Percentiles rank a stretch among this genome's conserved stretches.
Evolutionary conservation across 2,113 vertebrate genomes (phyloP).

Genomic region (Coturnix japonica): DNA sequence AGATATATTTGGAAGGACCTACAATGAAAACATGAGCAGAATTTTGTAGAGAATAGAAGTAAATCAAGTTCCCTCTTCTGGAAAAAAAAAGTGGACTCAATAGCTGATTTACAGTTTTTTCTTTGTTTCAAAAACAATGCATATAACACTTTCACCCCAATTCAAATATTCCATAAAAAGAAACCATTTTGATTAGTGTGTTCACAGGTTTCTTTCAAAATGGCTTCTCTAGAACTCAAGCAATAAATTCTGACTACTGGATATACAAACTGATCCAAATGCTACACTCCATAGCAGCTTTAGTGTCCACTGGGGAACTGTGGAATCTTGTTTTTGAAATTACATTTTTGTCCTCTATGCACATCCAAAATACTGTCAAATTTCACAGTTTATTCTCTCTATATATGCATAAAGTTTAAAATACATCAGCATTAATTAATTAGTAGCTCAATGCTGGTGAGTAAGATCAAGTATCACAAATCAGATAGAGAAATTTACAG

Average conservation of each 20-base stretch:
- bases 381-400: neutral
- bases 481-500: neutral
- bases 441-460: neutral
- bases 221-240: neutral
- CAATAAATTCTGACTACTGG: neutral
- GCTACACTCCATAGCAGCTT: neutral
- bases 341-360: neutral
- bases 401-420: neutral
- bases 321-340: accelerated
- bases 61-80: neutral
- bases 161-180: neutral
- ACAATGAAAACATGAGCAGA: neutral
- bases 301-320: neutral
- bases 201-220: neutral
- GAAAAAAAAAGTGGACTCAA: neutral
- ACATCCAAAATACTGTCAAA: neutral
- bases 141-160: neutral
- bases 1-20: neutral
- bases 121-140: neutral
- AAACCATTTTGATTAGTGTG: neutral
- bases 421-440: neutral
- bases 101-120: neutral
- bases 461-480: neutral
- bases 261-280: neutral
- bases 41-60: accelerated